phyloP scores from a whole-genome alignment of 1,140 invertebrate species.

The Trichonephila clavata region DNA sequence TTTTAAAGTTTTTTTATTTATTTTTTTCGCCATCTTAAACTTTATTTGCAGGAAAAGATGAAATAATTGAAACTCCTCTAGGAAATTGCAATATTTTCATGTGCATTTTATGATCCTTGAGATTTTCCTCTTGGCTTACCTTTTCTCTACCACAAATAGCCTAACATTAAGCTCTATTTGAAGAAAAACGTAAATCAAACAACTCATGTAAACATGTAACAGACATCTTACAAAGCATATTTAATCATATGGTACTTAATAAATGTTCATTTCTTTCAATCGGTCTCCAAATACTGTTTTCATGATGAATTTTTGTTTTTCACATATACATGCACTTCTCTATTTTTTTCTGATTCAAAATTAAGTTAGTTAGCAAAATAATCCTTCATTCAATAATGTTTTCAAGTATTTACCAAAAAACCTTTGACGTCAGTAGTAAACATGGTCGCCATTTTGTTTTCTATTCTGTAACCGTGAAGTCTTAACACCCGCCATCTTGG shows the following conservation, averaged over 20 bases:
- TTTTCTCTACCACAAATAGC: too few relatives aligned
- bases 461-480: conserved; percentile 11
- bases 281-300: background rate
- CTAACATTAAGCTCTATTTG: too few relatives aligned
- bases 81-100: too few relatives aligned
- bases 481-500: conserved; percentile 41
- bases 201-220: too few relatives aligned
- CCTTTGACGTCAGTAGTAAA: background rate
- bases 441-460: conserved; percentile 44
- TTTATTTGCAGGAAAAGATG: too few relatives aligned
- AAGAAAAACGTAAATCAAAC: too few relatives aligned
- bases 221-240: too few relatives aligned
- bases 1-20: too few relatives aligned
- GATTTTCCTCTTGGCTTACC: too few relatives aligned
- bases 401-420: background rate
- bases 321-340: background rate
- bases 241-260: background rate
- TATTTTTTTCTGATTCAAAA: background rate
- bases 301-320: background rate
- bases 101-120: too few relatives aligned
- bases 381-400: background rate
- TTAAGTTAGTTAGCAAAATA: background rate
- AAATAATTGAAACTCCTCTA: too few relatives aligned
- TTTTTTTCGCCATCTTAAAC: too few relatives aligned
- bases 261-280: background rate